Conservation (phyloP, 2,888 invertebrate species). For the Melinopterus prodromus region DNA sequence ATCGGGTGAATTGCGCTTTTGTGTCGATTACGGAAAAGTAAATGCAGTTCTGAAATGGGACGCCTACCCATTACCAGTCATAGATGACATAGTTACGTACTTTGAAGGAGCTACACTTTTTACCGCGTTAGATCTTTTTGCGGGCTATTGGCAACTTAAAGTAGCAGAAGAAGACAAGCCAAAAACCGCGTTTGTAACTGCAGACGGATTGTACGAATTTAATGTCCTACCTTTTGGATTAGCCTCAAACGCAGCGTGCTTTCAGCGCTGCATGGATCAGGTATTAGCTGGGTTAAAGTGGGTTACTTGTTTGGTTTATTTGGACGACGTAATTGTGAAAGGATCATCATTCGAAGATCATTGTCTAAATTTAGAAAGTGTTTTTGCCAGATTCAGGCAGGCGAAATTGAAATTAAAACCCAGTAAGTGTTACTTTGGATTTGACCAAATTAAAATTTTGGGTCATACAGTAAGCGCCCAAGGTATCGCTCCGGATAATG, state of each 20-base stretch:
- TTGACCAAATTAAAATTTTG: not conserved
- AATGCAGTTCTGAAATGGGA: not conserved
- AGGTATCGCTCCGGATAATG: not conserved
- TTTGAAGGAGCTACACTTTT: too few relatives aligned
- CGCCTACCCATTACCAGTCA: not conserved
- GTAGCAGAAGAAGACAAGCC: too few relatives aligned
- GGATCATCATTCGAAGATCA: too few relatives aligned
- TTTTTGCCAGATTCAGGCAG: not conserved
- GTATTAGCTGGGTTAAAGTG: not conserved
- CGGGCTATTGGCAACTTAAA: too few relatives aligned
- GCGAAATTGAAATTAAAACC: not conserved
- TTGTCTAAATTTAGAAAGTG: too few relatives aligned
- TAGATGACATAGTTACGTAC: not conserved
- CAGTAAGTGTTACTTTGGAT: not conserved
- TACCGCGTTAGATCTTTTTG: too few relatives aligned
- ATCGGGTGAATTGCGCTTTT: slow-evolving; percentile 5
- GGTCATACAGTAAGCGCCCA: not conserved
- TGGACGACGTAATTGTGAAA: too few relatives aligned
- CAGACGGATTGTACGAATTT: too few relatives aligned
- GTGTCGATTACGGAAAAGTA: slow-evolving; percentile 15
- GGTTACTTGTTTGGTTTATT: too few relatives aligned
- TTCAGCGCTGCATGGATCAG: not conserved
- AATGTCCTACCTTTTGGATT: not conserved
- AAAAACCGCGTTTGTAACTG: too few relatives aligned
- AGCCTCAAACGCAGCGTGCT: not conserved